Evolutionary conservation across 2,888 invertebrate species (phyloP).

Genomic region (Folsomia candida): DNA sequence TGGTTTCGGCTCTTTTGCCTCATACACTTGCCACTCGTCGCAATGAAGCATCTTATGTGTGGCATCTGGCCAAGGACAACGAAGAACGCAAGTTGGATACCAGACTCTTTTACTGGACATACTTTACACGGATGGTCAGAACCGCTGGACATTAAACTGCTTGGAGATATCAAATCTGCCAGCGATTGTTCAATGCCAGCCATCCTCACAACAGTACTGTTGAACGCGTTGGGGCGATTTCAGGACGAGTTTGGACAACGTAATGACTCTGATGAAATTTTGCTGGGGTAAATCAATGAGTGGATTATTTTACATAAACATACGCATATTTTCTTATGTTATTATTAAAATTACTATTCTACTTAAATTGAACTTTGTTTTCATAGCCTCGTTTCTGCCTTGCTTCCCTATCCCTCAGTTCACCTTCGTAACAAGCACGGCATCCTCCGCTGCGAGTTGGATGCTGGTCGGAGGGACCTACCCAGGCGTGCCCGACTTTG

Average conservation of each 20-base stretch:
- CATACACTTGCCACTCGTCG: slow-evolving; percentile 29
- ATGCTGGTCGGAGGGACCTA: slow-evolving; percentile 16
- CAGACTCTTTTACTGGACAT: slow-evolving; percentile 30
- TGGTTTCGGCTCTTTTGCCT: too few relatives aligned
- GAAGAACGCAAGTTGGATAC: slow-evolving; percentile 35
- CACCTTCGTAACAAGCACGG: slow-evolving; percentile 38
- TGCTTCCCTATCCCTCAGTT: slow-evolving; percentile 36
- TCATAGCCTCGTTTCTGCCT: slow-evolving; percentile 40
- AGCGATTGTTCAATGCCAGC: slow-evolving; percentile 36
- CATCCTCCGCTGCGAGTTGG: slow-evolving; percentile 27
- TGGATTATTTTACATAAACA: too few relatives aligned
- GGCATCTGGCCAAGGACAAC: slow-evolving; percentile 20
- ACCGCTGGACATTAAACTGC: slow-evolving; percentile 26
- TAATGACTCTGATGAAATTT: not conserved
- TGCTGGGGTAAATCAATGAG: not conserved
- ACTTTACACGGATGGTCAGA: slow-evolving; percentile 35
- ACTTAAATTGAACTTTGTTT: not conserved
- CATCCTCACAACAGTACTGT: slow-evolving; percentile 32
- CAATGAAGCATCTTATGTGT: slow-evolving; percentile 30
- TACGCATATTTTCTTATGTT: too few relatives aligned
- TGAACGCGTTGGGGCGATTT: slow-evolving; percentile 28
- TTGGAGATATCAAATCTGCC: slow-evolving; percentile 26
- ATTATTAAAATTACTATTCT: not conserved
- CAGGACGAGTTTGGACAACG: slow-evolving; percentile 17
- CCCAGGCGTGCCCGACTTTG: slow-evolving; percentile 23